Conservation (phyloP, 2,797 vertebrate species). For the Avahi laniger region DNA sequence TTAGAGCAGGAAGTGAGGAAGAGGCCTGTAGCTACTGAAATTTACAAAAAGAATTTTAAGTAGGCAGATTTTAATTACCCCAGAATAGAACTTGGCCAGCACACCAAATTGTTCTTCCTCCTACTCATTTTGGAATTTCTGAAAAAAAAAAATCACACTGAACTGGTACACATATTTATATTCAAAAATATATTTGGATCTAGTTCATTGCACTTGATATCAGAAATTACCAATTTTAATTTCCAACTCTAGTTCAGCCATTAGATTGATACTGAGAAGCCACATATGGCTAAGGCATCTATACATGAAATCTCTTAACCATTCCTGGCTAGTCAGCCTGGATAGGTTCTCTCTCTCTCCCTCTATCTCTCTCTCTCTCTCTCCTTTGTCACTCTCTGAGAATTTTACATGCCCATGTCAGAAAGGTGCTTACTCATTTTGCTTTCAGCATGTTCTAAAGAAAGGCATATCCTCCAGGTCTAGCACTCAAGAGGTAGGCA, state of each 20-base stretch:
- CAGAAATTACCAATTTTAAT: conserved; percentile 54
- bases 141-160: not conserved
- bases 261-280: not conserved
- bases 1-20: conserved; percentile 35
- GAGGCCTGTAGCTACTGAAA: conserved; percentile 2
- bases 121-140: conserved; percentile 70
- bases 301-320: not conserved
- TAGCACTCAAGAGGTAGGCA: not conserved
- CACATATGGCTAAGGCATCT: not conserved
- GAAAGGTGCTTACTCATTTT: not conserved
- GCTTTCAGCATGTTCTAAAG: not conserved
- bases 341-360: not conserved
- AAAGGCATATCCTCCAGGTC: not conserved
- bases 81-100: conserved; percentile 70
- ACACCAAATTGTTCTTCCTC: conserved; percentile 70
- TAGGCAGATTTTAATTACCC: conserved; percentile 64
- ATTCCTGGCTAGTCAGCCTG: not conserved
- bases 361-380: accelerated
- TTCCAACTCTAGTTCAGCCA: not conserved
- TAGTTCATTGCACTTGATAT: conserved; percentile 43
- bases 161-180: conserved; percentile 58
- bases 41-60: conserved; percentile 55
- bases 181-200: conserved; percentile 48
- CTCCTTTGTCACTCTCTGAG: not conserved
- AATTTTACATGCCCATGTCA: not conserved